Base-by-base conservation (phyloP, 2,797 vertebrate genomes). In the Natrix natrix region DNA sequence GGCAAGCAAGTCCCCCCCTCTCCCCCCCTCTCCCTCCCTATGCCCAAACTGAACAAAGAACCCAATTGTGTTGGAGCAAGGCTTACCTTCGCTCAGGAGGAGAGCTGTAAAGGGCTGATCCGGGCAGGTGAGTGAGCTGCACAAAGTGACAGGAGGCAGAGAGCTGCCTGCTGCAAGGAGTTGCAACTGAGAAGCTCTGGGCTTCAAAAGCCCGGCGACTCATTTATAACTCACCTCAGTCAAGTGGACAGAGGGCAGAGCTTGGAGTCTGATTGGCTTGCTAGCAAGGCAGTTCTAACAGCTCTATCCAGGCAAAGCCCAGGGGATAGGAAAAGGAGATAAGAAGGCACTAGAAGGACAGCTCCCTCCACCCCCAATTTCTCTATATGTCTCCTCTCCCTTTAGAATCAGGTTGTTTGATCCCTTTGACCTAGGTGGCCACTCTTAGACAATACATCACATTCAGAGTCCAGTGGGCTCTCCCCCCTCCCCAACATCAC, bases 211-310 rank as follows among this genome's bases (percentile, higher is more conserved):
- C 97, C 97, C 96, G 28, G 97, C 97, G 97, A 98, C 97, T 98
- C 97, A 98, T 97, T 98, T 98, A 98, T 98, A 98, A 98, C 97
- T 97, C 97, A 97, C 97, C 97, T 92, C 97, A 97, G 97, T 95
- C 97, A 96, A 97, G 94, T 97, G 97, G 97, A 97, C 95, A 93
- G 95, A 95, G 97, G 97, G 96, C 95, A 96, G 97, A 95, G 96
- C 97, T 97, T 88, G 93, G 96, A 97, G 92, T 96, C 97, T 97
- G 98, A 98, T 98, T 98, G 98, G 98, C 96, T 95, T 96, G 13
- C 37, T 92, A 95, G 13, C 95, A 93, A 98, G 97, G 95, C 97
- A 97, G 97, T 97, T 98, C 96, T 60, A 97, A 97, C 96, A 95
- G 94, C 97, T 97, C 98, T 97, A 97, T 95, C 95, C 90, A 24